Conservation (phyloP, 2,797 vertebrate genomes). For the Hephaestus fuliginosus region DNA sequence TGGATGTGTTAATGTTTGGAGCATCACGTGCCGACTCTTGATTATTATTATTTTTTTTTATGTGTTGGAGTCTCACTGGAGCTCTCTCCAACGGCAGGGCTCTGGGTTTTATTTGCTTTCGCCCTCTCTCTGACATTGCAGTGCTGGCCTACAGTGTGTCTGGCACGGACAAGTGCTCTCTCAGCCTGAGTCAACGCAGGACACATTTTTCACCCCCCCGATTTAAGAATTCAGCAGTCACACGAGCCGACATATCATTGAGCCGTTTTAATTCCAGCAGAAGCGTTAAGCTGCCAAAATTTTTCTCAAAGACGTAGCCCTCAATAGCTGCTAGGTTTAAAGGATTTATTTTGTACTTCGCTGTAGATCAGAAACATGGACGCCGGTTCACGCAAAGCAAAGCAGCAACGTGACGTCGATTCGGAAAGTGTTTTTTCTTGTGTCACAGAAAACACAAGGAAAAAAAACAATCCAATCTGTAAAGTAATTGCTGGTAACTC, state of each 20-base stretch:
- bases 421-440: conserved; percentile 29
- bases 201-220: conserved; percentile 61
- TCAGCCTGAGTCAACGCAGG: conserved; percentile 69
- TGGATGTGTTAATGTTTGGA: conserved; percentile 55
- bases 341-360: conserved; percentile 22
- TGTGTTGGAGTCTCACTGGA: conserved; percentile 36
- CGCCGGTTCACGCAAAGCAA: conserved; percentile 22
- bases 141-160: conserved; percentile 57
- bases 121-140: conserved; percentile 67
- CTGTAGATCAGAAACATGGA: conserved; percentile 15
- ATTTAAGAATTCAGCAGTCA: conserved; percentile 58
- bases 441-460: conserved; percentile 20
- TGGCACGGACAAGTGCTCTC: conserved; percentile 65
- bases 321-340: conserved; percentile 59
- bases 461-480: conserved; percentile 15
- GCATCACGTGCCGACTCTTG: conserved; percentile 28
- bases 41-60: conserved; percentile 23
- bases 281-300: conserved; percentile 62
- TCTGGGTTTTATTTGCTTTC: conserved; percentile 42
- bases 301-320: conserved; percentile 51
- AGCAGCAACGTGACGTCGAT: conserved; percentile 11
- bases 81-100: conserved; percentile 34
- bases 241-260: conserved; percentile 44
- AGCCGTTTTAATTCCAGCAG: conserved; percentile 63
- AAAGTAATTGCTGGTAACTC: conserved; percentile 19